phyloP scores from a whole-genome alignment of 2,888 invertebrate species.

The Xanthostigma xanthostigma region DNA sequence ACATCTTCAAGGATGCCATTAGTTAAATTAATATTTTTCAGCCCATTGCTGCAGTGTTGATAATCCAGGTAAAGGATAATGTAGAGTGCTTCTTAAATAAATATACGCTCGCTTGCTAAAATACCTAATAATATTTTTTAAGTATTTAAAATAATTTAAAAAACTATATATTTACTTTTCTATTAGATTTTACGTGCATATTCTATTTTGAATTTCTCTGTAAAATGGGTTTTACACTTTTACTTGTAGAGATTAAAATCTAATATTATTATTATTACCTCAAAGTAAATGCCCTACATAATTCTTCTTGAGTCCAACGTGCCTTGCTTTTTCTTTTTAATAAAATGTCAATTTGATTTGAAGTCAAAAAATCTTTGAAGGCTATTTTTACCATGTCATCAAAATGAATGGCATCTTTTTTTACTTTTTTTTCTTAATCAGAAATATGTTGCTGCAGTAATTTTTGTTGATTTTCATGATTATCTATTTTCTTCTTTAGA shows the following conservation, averaged over 20 bases:
- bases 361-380: slow-evolving; percentile 4
- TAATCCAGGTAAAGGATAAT: slow-evolving; percentile 13
- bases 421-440: slow-evolving; percentile 1
- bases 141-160: no score
- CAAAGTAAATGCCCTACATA: slow-evolving; percentile 11
- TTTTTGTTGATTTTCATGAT: background rate
- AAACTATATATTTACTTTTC: no score
- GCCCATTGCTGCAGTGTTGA: slow-evolving; percentile 12
- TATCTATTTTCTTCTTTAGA: no score
- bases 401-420: background rate
- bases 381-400: slow-evolving; percentile 2
- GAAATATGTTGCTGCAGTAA: slow-evolving; percentile 1
- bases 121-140: no score
- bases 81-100: slow-evolving; percentile 10
- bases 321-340: slow-evolving; percentile 2
- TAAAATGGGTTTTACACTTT: no score
- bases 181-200: no score
- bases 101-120: slow-evolving; percentile 11
- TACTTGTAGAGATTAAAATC: no score
- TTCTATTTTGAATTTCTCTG: no score
- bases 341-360: background rate
- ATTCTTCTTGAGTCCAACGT: slow-evolving; percentile 7
- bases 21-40: slow-evolving; percentile 9
- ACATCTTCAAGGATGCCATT: slow-evolving; percentile 10
- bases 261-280: no score